Conservation (phyloP, 2,888 invertebrate species). For the Diadromus collaris region DNA sequence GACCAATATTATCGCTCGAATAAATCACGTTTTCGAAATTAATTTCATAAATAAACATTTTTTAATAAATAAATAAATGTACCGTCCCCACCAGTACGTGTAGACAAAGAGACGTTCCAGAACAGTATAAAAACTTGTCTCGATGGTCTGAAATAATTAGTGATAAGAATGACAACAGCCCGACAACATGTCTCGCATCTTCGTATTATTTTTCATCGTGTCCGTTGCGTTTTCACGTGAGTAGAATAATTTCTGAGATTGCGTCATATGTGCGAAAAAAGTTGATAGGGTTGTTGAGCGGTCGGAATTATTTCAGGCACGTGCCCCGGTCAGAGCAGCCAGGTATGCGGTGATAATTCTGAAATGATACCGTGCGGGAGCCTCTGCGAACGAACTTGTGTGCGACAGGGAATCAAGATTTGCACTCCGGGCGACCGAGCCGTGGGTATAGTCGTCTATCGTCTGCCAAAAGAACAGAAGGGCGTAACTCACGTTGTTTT, state of each 20-base stretch:
- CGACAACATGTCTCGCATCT: slow-evolving; percentile 19
- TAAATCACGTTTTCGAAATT: not conserved
- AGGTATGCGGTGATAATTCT: slow-evolving; percentile 17
- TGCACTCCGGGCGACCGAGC: not conserved
- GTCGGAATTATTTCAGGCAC: slow-evolving; percentile 8
- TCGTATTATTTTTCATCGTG: slow-evolving; percentile 19
- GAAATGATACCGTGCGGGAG: slow-evolving; percentile 27
- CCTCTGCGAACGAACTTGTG: slow-evolving; percentile 5
- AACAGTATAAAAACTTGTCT: slow-evolving; percentile 14
- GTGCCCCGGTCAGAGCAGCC: not conserved
- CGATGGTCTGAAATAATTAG: not conserved
- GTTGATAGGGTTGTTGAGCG: not conserved
- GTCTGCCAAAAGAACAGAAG: too few species aligned
- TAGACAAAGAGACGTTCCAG: not conserved
- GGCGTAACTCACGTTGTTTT: too few species aligned
- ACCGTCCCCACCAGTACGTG: not conserved
- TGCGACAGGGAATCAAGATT: too few species aligned
- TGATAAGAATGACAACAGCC: not conserved
- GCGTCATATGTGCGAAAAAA: not conserved
- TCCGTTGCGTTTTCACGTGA: slow-evolving; percentile 20
- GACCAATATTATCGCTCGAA: not conserved
- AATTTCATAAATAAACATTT: not conserved
- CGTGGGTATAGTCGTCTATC: not conserved
- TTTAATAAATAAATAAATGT: too few species aligned
- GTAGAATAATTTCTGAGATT: not conserved